These are phyloP conservation scores for Psammodynastes pulverulentus DNA, from an alignment of 2,113 vertebrate genomes.

Conservation along the genomic window DNA sequence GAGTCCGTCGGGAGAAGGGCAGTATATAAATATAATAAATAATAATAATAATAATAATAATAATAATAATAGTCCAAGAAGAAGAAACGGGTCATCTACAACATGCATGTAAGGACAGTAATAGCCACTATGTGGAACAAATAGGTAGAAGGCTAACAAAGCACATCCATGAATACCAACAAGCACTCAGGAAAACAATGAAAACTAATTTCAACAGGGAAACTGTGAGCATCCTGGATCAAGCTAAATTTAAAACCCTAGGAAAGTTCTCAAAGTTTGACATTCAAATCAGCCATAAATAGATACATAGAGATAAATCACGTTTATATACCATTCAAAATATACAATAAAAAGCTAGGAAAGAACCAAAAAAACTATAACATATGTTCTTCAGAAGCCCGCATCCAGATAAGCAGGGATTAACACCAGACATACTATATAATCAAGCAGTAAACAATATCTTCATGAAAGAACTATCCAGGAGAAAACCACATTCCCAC, in stretches of 20 bases:
- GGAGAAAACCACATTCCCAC: background rate
- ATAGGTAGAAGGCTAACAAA: background rate
- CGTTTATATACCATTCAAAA: background rate
- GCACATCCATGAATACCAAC: background rate
- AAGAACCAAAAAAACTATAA: background rate
- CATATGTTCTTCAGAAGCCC: background rate
- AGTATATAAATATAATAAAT: too few species aligned
- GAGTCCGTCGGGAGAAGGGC: too few species aligned
- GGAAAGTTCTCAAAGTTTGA: background rate
- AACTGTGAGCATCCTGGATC: background rate
- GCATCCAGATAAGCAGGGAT: background rate
- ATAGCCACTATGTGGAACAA: background rate
- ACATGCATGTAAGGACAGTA: background rate
- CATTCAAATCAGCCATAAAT: background rate
- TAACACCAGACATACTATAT: background rate
- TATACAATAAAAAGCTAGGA: background rate
- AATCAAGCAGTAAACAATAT: background rate
- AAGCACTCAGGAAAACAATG: background rate
- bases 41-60: too few species aligned
- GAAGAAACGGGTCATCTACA: background rate
- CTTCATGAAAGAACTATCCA: background rate
- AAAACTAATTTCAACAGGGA: background rate
- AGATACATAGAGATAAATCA: background rate
- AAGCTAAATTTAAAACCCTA: background rate
- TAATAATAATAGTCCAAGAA: background rate